These are phyloP conservation scores for Drosophila chauvacae DNA, from an alignment of 1,140 invertebrate species.

Conservation along the genomic window DNA sequence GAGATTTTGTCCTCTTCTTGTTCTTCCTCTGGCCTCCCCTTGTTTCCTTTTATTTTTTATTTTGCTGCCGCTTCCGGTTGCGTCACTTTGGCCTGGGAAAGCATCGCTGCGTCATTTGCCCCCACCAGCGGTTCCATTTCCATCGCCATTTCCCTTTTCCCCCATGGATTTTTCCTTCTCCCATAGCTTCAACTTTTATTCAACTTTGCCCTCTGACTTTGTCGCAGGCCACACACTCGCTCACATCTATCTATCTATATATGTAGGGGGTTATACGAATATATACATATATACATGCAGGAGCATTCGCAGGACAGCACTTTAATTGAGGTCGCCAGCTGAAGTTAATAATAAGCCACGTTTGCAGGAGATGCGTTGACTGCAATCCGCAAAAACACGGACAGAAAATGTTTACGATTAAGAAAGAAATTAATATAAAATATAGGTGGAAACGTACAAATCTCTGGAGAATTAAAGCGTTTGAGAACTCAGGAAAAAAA, in stretches of 20 bases:
- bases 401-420: background rate
- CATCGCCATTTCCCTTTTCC: slow-evolving; percentile 19
- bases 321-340: slow-evolving; percentile 84
- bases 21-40: slow-evolving; percentile 8
- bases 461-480: background rate
- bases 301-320: slow-evolving; percentile 30
- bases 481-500: background rate
- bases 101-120: slow-evolving; percentile 67
- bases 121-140: slow-evolving; percentile 8
- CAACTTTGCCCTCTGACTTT: slow-evolving; percentile 84
- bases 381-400: slow-evolving; percentile 12
- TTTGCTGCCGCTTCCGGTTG: slow-evolving; percentile 68
- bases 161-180: slow-evolving; percentile 13
- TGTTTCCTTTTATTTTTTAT: slow-evolving; percentile 12
- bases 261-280: background rate
- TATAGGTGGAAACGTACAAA: background rate
- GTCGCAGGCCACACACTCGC: slow-evolving; percentile 28
- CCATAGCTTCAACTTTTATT: slow-evolving; percentile 71
- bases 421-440: too few species aligned
- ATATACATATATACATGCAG: background rate
- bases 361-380: slow-evolving; percentile 22
- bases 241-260: background rate
- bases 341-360: slow-evolving; percentile 63
- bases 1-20: slow-evolving; percentile 12
- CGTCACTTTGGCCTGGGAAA: slow-evolving; percentile 61